Evolutionary conservation across 2,888 invertebrate genomes (phyloP).

Genomic region (Cremastinae sp.): DNA sequence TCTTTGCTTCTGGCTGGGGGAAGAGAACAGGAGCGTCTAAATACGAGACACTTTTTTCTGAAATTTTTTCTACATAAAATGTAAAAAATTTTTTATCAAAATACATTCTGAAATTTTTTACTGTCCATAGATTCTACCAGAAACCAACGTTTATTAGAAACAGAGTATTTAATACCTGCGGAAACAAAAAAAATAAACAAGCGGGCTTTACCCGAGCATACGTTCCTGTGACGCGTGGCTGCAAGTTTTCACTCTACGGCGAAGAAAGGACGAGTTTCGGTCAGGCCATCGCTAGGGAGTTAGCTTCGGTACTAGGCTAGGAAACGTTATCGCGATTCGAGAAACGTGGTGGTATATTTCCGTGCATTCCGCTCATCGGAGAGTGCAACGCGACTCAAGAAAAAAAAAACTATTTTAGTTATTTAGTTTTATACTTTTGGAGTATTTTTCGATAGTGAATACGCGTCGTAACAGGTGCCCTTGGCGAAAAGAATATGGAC

Average conservation of each 20-base stretch:
- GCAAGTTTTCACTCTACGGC: conserved; percentile 46
- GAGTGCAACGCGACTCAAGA: conserved; percentile 50
- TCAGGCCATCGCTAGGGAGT: conserved; percentile 75
- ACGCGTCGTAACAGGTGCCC: conserved; percentile 63
- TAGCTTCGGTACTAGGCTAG: conserved; percentile 75
- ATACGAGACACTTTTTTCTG: neutral
- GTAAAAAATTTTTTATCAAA: neutral
- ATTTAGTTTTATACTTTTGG: conserved; percentile 75
- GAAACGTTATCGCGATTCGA: conserved; percentile 40
- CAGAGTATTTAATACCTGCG: neutral
- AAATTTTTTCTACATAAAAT: neutral
- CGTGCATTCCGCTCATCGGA: conserved; percentile 57
- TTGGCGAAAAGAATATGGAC: conserved; percentile 61
- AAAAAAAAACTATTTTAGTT: conserved; percentile 76
- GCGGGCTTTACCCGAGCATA: neutral
- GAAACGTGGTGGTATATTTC: conserved; percentile 38
- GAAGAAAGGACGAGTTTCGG: conserved; percentile 44
- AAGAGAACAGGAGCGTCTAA: conserved; percentile 45
- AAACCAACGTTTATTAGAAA: neutral
- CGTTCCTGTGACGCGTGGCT: conserved; percentile 59
- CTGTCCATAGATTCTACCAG: neutral
- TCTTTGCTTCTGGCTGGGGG: conserved; percentile 45
- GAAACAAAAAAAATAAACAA: neutral
- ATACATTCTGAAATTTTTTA: neutral
- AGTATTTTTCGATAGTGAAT: conserved; percentile 65